Evolutionary conservation across 1,140 invertebrate species (phyloP).

Genomic region (Drosophila mauritiana): DNA sequence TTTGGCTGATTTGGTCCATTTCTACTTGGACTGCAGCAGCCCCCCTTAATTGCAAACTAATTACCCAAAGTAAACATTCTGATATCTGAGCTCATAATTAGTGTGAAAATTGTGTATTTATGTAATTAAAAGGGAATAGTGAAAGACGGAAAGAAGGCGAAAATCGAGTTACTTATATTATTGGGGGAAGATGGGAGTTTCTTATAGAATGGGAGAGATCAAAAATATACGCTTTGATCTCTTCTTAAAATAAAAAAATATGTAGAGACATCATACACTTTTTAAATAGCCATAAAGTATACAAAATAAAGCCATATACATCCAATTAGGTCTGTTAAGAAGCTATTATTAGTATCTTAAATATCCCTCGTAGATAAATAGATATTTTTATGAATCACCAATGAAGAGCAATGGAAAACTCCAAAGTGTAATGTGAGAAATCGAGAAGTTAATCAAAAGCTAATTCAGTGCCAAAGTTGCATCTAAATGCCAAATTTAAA

Average conservation of each 20-base stretch:
- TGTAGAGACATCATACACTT: not conserved
- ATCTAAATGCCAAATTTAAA: constrained; percentile 71
- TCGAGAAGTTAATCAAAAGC: constrained; percentile 7
- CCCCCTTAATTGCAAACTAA: constrained; percentile 74
- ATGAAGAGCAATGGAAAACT: not conserved
- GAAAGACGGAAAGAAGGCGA: not conserved
- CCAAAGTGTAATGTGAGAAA: constrained; percentile 23
- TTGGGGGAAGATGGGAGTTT: not conserved
- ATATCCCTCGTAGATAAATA: not conserved
- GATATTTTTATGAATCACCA: not conserved
- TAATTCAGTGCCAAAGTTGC: constrained; percentile 64
- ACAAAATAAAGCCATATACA: not conserved
- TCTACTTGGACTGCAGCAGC: constrained; percentile 21
- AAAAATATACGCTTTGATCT: not conserved
- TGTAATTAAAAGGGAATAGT: constrained; percentile 35
- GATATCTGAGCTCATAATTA: constrained; percentile 39
- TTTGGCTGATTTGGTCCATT: constrained; percentile 70
- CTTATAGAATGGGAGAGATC: not conserved
- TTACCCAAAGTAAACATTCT: constrained; percentile 64
- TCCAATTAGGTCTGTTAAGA: not conserved
- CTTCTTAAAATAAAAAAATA: not conserved
- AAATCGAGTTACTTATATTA: not conserved
- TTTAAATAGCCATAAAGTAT: constrained; percentile 13
- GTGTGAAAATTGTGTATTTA: constrained; percentile 36
- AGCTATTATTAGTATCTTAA: not conserved